Conservation (phyloP, 2,113 vertebrate genomes). For the Geothlypis trichas region DNA sequence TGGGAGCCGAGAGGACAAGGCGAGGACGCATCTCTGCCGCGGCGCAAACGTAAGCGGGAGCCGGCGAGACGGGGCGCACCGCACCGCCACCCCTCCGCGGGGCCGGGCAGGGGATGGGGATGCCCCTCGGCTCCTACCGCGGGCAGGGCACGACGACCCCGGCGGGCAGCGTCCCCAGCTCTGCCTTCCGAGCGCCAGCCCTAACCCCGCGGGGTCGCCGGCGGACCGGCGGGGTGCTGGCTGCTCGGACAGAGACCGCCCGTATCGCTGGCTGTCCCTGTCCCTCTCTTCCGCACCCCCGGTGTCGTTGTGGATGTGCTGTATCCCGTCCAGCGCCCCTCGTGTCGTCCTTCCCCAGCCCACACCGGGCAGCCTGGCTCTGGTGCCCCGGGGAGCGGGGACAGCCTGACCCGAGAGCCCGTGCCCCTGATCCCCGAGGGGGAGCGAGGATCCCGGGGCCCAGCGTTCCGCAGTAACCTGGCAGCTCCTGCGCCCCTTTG, state of each 20-base stretch:
- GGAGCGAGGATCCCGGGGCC: rapidly evolving
- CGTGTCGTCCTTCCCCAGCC: too few species aligned
- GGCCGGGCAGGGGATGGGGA: neutral
- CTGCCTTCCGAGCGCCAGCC: neutral
- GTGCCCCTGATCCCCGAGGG: rapidly evolving
- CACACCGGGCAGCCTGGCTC: neutral
- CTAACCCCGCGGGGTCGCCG: neutral
- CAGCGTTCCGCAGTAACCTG: rapidly evolving
- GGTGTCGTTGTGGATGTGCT: neutral
- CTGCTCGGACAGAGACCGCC: neutral
- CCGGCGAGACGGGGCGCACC: neutral
- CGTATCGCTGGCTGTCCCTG: neutral
- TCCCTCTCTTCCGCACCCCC: too few species aligned
- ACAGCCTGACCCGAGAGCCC: neutral
- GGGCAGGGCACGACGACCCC: neutral
- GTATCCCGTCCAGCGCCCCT: neutral
- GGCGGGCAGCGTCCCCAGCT: neutral
- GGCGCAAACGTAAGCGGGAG: constrained; percentile 86
- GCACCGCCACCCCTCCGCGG: neutral
- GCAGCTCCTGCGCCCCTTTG: neutral
- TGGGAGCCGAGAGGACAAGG: constrained; percentile 97
- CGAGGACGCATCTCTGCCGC: constrained; percentile 89
- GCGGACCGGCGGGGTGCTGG: neutral
- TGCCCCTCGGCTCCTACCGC: neutral
- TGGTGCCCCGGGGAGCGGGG: neutral